Percentiles rank a stretch among this genome's conserved stretches.
Conservation (phyloP, 2,797 vertebrate species). For the Crotalus adamanteus region DNA sequence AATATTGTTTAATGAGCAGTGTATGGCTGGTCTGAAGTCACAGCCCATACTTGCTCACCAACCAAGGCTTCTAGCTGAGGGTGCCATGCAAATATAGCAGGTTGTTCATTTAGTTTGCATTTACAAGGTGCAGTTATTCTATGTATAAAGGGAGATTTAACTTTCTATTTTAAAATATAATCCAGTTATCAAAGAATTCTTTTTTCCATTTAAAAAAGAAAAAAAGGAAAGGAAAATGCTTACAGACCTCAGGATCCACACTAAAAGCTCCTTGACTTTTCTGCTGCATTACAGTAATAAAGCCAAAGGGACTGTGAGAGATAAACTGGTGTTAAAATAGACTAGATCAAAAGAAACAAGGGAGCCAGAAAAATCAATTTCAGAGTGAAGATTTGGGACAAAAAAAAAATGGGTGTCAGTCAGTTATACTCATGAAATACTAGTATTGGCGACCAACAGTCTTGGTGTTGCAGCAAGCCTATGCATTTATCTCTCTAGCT, state of each 20-base stretch:
- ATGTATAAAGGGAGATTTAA: not conserved
- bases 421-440: not conserved
- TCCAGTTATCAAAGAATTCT: not conserved
- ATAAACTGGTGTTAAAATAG: not conserved
- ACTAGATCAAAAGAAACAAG: not conserved
- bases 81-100: not conserved
- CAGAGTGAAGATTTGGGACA: not conserved
- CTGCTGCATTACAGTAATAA: not conserved
- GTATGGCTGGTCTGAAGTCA: not conserved
- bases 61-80: not conserved
- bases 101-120: not conserved
- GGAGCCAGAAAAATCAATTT: not conserved
- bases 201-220: not conserved
- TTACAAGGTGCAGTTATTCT: not conserved
- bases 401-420: not conserved
- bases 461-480: not conserved
- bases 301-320: not conserved
- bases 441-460: not conserved
- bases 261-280: not conserved
- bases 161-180: not conserved
- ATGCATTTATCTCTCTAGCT: not conserved
- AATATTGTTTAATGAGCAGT: not conserved
- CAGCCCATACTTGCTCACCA: not conserved
- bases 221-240: not conserved
- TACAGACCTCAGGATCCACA: not conserved